Percentiles rank a stretch among this genome's conserved stretches.
phyloP scores from a whole-genome alignment of 2,888 invertebrate species.

The Deilephila elpenor region DNA sequence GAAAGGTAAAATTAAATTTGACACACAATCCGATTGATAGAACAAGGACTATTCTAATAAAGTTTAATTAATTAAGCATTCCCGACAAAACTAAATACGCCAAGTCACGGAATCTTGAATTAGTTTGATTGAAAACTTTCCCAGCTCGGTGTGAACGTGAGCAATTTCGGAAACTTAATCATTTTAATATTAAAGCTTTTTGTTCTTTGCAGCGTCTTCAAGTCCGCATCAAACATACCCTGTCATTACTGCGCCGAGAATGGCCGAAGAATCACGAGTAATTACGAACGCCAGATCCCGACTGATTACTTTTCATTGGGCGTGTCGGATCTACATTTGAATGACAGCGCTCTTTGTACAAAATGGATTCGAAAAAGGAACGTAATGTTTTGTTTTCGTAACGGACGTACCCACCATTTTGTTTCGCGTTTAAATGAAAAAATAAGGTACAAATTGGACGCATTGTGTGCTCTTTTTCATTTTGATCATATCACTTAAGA shows the following conservation, averaged over 20 bases:
- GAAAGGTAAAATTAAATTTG: constrained; percentile 10
- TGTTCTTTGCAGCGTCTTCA: constrained; percentile 27
- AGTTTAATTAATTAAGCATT: constrained; percentile 27
- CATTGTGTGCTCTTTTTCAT: constrained; percentile 11
- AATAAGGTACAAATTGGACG: constrained; percentile 8
- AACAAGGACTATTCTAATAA: constrained; percentile 11
- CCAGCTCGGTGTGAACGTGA: constrained; percentile 4
- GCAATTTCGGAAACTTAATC: constrained; percentile 14
- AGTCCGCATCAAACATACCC: constrained; percentile 61
- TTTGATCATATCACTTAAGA: constrained; percentile 13
- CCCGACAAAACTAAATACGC: constrained; percentile 25
- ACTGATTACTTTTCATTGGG: constrained; percentile 57
- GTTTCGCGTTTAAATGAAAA: constrained; percentile 17
- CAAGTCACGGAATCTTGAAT: constrained; percentile 27
- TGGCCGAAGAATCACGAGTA: constrained; percentile 64
- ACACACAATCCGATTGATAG: constrained; percentile 19
- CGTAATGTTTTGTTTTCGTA: constrained; percentile 54
- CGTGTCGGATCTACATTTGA: constrained; percentile 68
- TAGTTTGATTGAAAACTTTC: constrained; percentile 27
- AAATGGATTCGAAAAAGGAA: constrained; percentile 56
- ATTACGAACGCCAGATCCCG: constrained; percentile 53
- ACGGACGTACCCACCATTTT: constrained; percentile 44
- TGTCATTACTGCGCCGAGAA: constrained; percentile 67
- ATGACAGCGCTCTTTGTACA: constrained; percentile 56
- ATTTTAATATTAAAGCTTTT: constrained; percentile 26